Conservation (phyloP, 2,797 vertebrate genomes). For the Knipowitschia caucasica region DNA sequence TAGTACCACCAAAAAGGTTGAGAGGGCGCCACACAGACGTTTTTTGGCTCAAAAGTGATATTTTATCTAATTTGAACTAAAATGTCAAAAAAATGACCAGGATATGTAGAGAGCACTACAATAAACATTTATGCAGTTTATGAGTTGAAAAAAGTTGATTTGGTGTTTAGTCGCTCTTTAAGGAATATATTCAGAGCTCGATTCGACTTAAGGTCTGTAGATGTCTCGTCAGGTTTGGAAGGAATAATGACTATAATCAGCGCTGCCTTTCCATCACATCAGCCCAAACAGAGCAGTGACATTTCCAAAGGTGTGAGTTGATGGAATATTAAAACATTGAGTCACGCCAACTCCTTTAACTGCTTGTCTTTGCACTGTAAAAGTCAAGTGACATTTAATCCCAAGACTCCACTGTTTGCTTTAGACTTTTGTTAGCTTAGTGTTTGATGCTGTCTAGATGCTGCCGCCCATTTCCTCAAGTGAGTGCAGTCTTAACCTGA, state of each 20-base stretch:
- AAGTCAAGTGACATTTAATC: conserved; percentile 58
- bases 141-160: too few relatives aligned
- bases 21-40: too few relatives aligned
- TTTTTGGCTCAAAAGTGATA: too few relatives aligned
- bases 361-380: conserved; percentile 57
- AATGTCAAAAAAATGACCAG: too few relatives aligned
- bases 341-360: conserved; percentile 60
- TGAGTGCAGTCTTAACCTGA: too few relatives aligned
- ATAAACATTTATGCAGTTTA: too few relatives aligned
- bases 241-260: conserved; percentile 65
- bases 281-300: conserved; percentile 50
- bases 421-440: conserved; percentile 25
- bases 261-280: conserved; percentile 42
- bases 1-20: too few relatives aligned
- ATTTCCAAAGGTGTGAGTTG: conserved; percentile 56
- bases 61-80: too few relatives aligned
- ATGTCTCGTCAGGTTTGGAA: conserved; percentile 31
- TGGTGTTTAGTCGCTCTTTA: too few relatives aligned
- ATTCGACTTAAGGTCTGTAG: not conserved
- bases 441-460: not conserved
- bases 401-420: conserved; percentile 34
- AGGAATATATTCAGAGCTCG: conserved; percentile 11
- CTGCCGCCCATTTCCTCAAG: too few relatives aligned
- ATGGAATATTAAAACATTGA: conserved; percentile 58
- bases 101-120: too few relatives aligned